phyloP scores from a whole-genome alignment of 2,113 vertebrate species.

The Xiphophorus couchianus region DNA sequence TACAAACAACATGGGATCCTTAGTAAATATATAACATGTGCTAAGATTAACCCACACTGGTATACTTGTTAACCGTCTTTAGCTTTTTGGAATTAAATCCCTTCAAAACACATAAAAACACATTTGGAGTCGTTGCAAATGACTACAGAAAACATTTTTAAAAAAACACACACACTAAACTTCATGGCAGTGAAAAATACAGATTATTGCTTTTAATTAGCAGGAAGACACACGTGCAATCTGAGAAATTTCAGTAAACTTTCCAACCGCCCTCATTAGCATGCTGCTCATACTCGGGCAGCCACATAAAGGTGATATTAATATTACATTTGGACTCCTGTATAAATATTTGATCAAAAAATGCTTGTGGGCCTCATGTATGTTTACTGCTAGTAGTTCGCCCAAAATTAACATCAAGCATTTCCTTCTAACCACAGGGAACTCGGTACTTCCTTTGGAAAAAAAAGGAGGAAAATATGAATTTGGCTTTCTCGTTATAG shows the following conservation, averaged over 20 bases:
- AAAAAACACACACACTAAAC: background rate
- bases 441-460: conserved; percentile 67
- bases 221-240: conserved; percentile 24
- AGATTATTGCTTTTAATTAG: conserved; percentile 7
- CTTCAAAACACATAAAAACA: background rate
- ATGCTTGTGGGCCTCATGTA: conserved; percentile 64
- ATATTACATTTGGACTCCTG: conserved; percentile 75
- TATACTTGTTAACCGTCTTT: conserved; percentile 31
- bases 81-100: conserved; percentile 15
- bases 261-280: conserved; percentile 59
- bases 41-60: conserved; percentile 28
- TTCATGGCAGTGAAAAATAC: background rate
- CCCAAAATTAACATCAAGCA: conserved; percentile 74
- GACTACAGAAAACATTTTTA: background rate
- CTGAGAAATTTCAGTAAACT: conserved; percentile 39
- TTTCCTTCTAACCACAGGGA: conserved; percentile 64
- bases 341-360: conserved; percentile 79
- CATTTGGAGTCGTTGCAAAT: background rate
- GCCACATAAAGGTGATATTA: conserved; percentile 76
- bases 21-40: conserved; percentile 27
- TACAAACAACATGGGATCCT: conserved; percentile 19
- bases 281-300: conserved; percentile 67
- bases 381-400: conserved; percentile 73
- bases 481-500: conserved; percentile 49
- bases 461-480: conserved; percentile 37